These are phyloP conservation scores for Candidula unifasciata DNA, from an alignment of 2,888 invertebrate genomes.

Conservation along the genomic window DNA sequence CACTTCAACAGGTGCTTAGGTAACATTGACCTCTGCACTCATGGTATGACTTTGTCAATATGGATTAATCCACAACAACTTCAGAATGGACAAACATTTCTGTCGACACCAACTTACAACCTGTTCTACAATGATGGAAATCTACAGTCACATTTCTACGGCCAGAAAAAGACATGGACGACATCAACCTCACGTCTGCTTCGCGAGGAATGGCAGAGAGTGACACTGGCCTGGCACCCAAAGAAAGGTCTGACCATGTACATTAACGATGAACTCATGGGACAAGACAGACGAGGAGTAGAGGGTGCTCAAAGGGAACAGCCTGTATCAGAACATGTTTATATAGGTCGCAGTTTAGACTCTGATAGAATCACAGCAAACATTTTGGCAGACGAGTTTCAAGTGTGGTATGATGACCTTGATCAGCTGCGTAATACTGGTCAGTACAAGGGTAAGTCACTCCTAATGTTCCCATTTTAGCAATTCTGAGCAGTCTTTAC, in stretches of 20 bases:
- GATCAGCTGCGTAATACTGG: slow-evolving; percentile 65
- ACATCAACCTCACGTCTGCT: slow-evolving; percentile 62
- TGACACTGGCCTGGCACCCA: slow-evolving; percentile 75
- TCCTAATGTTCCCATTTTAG: not conserved
- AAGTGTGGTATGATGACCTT: slow-evolving; percentile 73
- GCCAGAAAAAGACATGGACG: slow-evolving; percentile 65
- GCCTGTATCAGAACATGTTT: slow-evolving; percentile 59
- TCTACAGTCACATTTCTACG: slow-evolving; percentile 66
- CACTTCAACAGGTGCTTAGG: slow-evolving; percentile 71
- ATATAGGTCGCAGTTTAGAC: slow-evolving; percentile 66
- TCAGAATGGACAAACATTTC: slow-evolving; percentile 65
- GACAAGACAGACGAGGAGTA: slow-evolving; percentile 47
- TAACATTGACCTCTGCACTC: slow-evolving; percentile 70
- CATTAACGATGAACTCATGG: slow-evolving; percentile 65
- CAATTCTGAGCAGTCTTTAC: too few species aligned
- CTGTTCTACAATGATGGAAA: slow-evolving; percentile 70
- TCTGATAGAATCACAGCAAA: slow-evolving; percentile 60
- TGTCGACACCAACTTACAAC: slow-evolving; percentile 73
- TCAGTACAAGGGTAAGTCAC: slow-evolving; percentile 62
- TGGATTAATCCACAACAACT: slow-evolving; percentile 67
- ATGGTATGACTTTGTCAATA: slow-evolving; percentile 68
- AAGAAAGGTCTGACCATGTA: slow-evolving; percentile 71
- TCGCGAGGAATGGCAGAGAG: slow-evolving; percentile 69
- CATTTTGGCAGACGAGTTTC: slow-evolving; percentile 73
- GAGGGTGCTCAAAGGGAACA: slow-evolving; percentile 56